Conservation (phyloP, 1,140 invertebrate species). For the Oncopodura yosiiana region DNA sequence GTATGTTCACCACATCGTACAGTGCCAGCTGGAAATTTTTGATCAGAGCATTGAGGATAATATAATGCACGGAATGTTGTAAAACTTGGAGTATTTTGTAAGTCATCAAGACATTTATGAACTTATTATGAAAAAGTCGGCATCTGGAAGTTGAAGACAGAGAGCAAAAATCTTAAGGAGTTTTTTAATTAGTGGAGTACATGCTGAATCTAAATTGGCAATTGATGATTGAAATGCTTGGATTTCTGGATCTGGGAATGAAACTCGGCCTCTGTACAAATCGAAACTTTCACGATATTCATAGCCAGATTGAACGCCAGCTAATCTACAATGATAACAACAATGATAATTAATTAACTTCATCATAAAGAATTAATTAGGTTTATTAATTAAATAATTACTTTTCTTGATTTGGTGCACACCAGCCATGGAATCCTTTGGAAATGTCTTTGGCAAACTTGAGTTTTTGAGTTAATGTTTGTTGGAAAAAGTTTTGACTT, state of each 20-base stretch:
- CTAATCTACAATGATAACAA: background rate
- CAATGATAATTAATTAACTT: background rate
- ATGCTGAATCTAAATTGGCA: conserved; percentile 3
- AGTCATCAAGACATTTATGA: background rate
- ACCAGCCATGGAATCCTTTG: conserved; percentile 4
- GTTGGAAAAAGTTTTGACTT: conserved; percentile 7
- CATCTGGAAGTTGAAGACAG: conserved; percentile 8
- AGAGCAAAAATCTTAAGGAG: conserved; percentile 6
- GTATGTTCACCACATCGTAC: conserved; percentile 38
- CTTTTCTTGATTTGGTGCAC: conserved; percentile 2
- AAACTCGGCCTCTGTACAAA: too few relatives aligned
- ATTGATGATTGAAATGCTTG: background rate
- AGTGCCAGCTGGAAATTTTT: conserved; percentile 39
- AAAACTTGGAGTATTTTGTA: background rate
- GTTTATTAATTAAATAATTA: background rate
- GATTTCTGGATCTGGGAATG: background rate
- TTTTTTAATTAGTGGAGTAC: conserved; percentile 3
- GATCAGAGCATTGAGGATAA: conserved; percentile 45
- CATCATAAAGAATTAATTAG: background rate
- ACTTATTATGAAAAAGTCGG: background rate
- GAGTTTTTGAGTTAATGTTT: background rate
- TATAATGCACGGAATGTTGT: conserved; percentile 56
- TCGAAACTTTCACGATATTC: conserved; percentile 15
- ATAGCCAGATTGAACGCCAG: background rate
- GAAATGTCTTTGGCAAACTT: background rate